Base-by-base conservation (phyloP, 2,888 invertebrate genomes). In the Polyommatus iphigenia region DNA sequence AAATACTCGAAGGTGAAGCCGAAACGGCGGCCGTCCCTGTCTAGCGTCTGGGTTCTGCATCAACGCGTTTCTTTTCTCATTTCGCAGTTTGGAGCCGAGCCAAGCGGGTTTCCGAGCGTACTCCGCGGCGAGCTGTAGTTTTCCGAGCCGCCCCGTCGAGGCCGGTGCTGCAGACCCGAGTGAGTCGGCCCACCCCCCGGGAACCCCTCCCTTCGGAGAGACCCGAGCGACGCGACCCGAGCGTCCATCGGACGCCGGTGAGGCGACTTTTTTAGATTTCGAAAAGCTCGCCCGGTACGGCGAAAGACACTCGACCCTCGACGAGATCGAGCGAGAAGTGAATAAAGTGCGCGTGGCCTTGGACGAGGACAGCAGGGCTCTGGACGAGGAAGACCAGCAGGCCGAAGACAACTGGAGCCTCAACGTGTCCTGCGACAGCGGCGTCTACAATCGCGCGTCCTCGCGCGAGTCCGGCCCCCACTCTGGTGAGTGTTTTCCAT, bases 1-100 rank as follows among this genome's bases (percentile, higher is more conserved):
- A 86, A 90, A 90, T 90, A 89, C 89, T 91, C 87, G 88, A 89
- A 90, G 88, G 87, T 87, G 87, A 86, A 86, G 67, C 88, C 85
- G 88, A 90, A 90, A 90, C 87, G 84, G 84, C 87, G 80, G 84
- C 89, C 88, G 87, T 94, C 94, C 91, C 93, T 91, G 85, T 94
- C 93, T 90, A 86, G 87, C 91, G 86, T 86, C 82, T 85, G 85
- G 84, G 90, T 86, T 89, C 87, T 89, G 90, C 90, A 91, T 92
- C 91, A 90, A 90, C 89, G 85, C 87, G 86, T 92, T 93, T 93
- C 92, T 94, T 94, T 93, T 93, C 93, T 92, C 93, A 92, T 93
- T 93, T 94, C 91, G 90, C 94, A 93, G 94, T 89, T 94, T 95
- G 94, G 94, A 94, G 91, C 90, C 92, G 92, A 90, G 94, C 94